Conservation (phyloP, 2,113 vertebrate genomes). For the Channa argus region DNA sequence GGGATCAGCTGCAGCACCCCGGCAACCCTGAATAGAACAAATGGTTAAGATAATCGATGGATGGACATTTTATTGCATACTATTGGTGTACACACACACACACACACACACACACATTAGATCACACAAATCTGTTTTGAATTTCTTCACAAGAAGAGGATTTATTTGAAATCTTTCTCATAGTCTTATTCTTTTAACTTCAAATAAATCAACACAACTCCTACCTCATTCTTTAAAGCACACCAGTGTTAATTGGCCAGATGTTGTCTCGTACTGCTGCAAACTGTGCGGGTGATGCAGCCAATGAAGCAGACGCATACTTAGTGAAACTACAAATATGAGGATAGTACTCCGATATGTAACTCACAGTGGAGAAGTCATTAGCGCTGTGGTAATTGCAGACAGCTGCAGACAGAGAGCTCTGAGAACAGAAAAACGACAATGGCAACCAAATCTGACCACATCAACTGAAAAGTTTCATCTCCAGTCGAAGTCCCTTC, state of each 20-base stretch:
- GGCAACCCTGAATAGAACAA: too few species aligned
- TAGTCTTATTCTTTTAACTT: background rate
- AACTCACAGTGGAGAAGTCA: slow-evolving; percentile 50
- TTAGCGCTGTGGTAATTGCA: slow-evolving; percentile 52
- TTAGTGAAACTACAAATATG: slow-evolving; percentile 37
- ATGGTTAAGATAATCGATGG: too few species aligned
- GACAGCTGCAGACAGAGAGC: slow-evolving; percentile 43
- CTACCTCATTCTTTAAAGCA: background rate
- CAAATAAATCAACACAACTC: slow-evolving; percentile 20
- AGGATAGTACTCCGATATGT: slow-evolving; percentile 18
- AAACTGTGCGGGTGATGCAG: slow-evolving; percentile 13
- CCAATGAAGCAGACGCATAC: slow-evolving; percentile 19
- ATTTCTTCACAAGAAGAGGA: background rate
- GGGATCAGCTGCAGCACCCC: too few species aligned
- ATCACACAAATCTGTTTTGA: too few species aligned
- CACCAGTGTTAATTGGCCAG: slow-evolving; percentile 37
- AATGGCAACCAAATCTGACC: slow-evolving; percentile 36
- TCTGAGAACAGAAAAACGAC: slow-evolving; percentile 38
- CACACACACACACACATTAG: too few species aligned
- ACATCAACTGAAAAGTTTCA: slow-evolving; percentile 38
- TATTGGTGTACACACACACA: too few species aligned
- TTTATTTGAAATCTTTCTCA: background rate
- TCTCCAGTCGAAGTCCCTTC: slow-evolving; percentile 55
- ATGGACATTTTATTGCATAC: too few species aligned
- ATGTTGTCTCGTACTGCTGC: slow-evolving; percentile 32